Conservation (phyloP, 2,113 vertebrate species). For the Genyomyrus donnyi region DNA sequence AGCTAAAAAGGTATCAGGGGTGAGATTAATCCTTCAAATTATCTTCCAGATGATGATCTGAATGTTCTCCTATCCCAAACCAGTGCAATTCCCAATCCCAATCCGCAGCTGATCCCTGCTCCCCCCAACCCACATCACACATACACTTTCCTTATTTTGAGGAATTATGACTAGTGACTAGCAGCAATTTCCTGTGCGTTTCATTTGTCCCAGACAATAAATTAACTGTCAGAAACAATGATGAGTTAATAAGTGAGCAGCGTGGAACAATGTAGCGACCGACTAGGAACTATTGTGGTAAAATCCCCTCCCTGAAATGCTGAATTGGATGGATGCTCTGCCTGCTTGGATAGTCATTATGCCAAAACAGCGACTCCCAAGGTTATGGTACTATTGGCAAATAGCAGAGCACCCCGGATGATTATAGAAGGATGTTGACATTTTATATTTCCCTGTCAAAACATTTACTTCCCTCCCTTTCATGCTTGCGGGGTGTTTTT, state of each 20-base stretch:
- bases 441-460: slow-evolving; percentile 18
- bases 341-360: not conserved
- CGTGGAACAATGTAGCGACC: not conserved
- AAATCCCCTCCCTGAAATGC: not conserved
- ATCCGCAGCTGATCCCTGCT: too few relatives aligned
- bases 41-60: not conserved
- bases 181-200: not conserved
- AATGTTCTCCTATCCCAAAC: not conserved
- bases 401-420: not conserved
- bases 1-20: not conserved
- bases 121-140: not conserved
- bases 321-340: not conserved
- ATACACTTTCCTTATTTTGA: not conserved
- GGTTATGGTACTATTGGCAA: slow-evolving; percentile 2
- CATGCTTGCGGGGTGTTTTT: not conserved
- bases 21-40: not conserved
- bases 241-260: not conserved
- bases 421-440: slow-evolving; percentile 2
- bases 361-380: slow-evolving; percentile 11
- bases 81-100: not conserved
- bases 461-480: slow-evolving; percentile 9
- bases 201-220: not conserved
- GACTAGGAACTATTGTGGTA: not conserved
- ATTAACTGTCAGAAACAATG: not conserved
- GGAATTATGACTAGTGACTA: not conserved